phyloP scores from a whole-genome alignment of 2,113 vertebrate genomes.

The Platichthys flesus region DNA sequence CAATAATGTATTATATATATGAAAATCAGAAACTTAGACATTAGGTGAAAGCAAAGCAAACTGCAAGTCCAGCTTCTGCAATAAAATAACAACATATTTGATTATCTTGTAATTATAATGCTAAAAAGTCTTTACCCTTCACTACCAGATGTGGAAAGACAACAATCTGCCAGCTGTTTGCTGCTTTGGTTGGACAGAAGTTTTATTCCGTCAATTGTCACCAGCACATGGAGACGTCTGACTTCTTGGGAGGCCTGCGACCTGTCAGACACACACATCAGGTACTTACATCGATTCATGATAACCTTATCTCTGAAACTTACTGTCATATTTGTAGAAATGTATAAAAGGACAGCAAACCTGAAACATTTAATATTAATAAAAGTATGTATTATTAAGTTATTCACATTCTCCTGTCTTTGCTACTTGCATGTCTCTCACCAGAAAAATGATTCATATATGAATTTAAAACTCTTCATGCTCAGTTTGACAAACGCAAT shows the following conservation, averaged over 20 bases:
- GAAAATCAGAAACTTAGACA: background rate
- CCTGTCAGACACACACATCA: slow-evolving; percentile 87
- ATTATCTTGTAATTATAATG: background rate
- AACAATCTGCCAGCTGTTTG: slow-evolving; percentile 95
- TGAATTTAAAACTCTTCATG: too few relatives aligned
- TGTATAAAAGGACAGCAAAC: too few relatives aligned
- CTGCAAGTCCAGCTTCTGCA: too few relatives aligned
- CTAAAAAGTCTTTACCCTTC: background rate
- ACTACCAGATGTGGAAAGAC: slow-evolving; percentile 94
- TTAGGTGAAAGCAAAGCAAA: background rate
- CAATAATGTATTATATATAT: background rate
- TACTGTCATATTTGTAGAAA: too few relatives aligned
- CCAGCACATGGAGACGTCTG: slow-evolving; percentile 96
- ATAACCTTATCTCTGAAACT: too few relatives aligned
- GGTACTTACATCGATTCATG: slow-evolving; percentile 34
- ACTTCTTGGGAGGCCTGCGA: slow-evolving; percentile 93
- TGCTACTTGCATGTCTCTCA: too few relatives aligned
- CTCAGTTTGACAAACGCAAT: too few relatives aligned
- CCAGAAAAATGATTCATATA: too few relatives aligned
- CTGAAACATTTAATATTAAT: too few relatives aligned
- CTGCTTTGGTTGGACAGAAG: slow-evolving; percentile 86
- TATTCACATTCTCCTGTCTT: too few relatives aligned
- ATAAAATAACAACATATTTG: too few relatives aligned
- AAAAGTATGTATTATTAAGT: too few relatives aligned
- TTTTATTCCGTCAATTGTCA: slow-evolving; percentile 94